Percentiles rank a stretch among this genome's conserved stretches.
These are phyloP conservation scores for Maniola hyperantus DNA, from an alignment of 2,888 invertebrate genomes.

Conservation along the genomic window DNA sequence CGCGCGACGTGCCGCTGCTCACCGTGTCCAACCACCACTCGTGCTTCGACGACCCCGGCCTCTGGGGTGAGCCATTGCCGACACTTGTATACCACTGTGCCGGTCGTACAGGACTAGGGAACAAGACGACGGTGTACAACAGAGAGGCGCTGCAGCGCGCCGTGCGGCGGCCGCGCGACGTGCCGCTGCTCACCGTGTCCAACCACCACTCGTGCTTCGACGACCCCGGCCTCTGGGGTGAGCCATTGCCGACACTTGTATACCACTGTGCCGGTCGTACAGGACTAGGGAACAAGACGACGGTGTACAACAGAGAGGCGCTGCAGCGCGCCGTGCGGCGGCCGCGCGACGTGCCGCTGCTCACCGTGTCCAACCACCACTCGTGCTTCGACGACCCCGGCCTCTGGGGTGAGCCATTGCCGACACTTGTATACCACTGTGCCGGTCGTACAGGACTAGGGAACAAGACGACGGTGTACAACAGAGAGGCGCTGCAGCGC, in stretches of 20 bases:
- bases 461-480: slow-evolving; percentile 92
- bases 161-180: slow-evolving; percentile 86
- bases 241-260: too few species aligned
- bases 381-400: slow-evolving; percentile 99
- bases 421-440: too few species aligned
- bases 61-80: slow-evolving; percentile 87
- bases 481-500: slow-evolving; percentile 86
- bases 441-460: too few species aligned
- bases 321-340: slow-evolving; percentile 87
- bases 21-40: slow-evolving; percentile 98
- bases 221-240: slow-evolving; percentile 98
- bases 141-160: slow-evolving; percentile 86
- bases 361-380: slow-evolving; percentile 97
- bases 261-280: too few species aligned
- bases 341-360: slow-evolving; percentile 89
- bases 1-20: slow-evolving; percentile 90
- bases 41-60: slow-evolving; percentile 97
- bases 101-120: slow-evolving; percentile 64
- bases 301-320: slow-evolving; percentile 90
- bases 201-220: slow-evolving; percentile 99
- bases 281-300: slow-evolving; percentile 91
- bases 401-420: slow-evolving; percentile 94
- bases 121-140: slow-evolving; percentile 92
- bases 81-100: too few species aligned
- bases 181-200: slow-evolving; percentile 94